Base-by-base conservation (phyloP, 2,113 vertebrate species). In the Leiothrix lutea region DNA sequence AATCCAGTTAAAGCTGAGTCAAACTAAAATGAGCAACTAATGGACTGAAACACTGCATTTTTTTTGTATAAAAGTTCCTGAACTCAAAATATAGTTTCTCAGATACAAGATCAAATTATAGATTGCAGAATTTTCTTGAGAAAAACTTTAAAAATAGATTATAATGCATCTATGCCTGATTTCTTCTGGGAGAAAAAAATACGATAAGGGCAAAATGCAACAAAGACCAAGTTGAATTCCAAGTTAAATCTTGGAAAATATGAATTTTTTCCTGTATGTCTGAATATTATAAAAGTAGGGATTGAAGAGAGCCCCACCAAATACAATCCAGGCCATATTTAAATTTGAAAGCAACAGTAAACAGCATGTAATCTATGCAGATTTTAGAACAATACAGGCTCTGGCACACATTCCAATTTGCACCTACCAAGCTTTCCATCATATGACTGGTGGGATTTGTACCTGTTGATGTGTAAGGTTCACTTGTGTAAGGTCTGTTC, bases 11-110 rank as follows among this genome's bases (percentile, higher is more conserved):
- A 92, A 94, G 90, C 78, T 77, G 78, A 71, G 57, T 95, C 94
- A 96, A 72, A 84, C 67, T 94, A 77, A 97, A 94, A 74, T 77
- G 83, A 93, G 75, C 80, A 97, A 90, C 88, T 96, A 97, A 97
- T 94, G 91, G 90, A 84, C 90, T 94, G 94, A 94, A 95, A 93
- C 90, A 64, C 51, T 90, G 73, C 38, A 35, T 84, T 96, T 95
- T 93, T 93, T 93, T 81, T 42, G 29, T 24, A 47, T 50, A 61
- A 71, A 91, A 85, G n/a, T 88, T 95, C 67, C 48, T 75, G 54
- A 91, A 79, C 50, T 75, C 44, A 74, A 79, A 95, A 89, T 70
- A 20, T 10, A 73, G 2, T 86, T 56, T 72, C 47, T 90, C 31
- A 60, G 25, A 69, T 71, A 45, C 7, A 93, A 88, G 58, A 94